Evolutionary conservation across 2,797 vertebrate species (phyloP), one percentile per base, ranked within the genome.

Genomic region (Semotilus atromaculatus): DNA sequence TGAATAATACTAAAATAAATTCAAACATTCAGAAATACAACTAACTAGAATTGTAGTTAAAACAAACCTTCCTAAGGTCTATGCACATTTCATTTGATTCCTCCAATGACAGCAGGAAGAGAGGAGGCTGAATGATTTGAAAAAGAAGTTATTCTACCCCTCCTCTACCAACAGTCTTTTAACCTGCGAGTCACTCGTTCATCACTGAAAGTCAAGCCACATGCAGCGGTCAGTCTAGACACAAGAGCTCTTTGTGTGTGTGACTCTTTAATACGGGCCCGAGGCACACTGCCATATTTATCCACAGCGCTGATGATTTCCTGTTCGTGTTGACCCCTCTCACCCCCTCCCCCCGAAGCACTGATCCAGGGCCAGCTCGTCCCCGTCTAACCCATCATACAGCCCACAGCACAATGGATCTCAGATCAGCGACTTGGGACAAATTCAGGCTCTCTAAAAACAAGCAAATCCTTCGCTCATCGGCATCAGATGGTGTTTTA

Each of bases 401-500:
- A 71, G 29, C 48, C n/a, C n/a, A 38, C n/a, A 18, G 36, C 55
- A 43, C 3, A 48, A 70, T 58, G 26, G 85, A 77, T 51, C 74
- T 38, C 11, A 70, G 51, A 80, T 73, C 79, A 80, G 48, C 23
- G 40, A 75, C 82, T 62, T n/a, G 14, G n/a, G 71, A 58, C 53
- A 29, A 19, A 48, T 34, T 48, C 72, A 29, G 60, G 23, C 70
- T 40, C 82, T 83, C 66, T 31, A 45, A 78, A 85, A 86, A 85
- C 81, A 86, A 66, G 51, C 86, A 87, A 88, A 83, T 84, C 53
- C 67, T 55, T 40, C 67, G 53, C 67, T 72, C 53, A 31, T 58
- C 64, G 64, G 82, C 55, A 70, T 90, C 84, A 87, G 70, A 89
- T 88, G 82, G 81, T 40, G 36, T 87, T 89, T 89, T 89, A 90